phyloP scores from a whole-genome alignment of 2,888 invertebrate genomes.

The Tridacna gigas region DNA sequence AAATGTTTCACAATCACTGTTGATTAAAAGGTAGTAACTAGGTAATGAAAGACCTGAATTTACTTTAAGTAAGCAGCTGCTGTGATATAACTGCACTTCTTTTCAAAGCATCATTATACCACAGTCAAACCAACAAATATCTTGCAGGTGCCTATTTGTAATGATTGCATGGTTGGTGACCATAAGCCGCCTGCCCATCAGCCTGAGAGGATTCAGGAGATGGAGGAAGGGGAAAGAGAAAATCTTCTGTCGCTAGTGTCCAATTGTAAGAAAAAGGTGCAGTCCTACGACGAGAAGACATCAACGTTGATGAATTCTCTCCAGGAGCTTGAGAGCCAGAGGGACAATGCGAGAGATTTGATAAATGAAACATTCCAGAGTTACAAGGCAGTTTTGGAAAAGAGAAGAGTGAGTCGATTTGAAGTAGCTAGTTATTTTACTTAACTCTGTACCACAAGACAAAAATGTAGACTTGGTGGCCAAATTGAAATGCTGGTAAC shows the following conservation, averaged over 20 bases:
- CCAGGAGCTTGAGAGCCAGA: conserved; percentile 94
- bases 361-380: conserved; percentile 87
- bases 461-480: too few species aligned
- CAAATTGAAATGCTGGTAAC: too few species aligned
- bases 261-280: conserved; percentile 91
- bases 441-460: too few species aligned
- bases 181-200: conserved; percentile 93
- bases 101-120: too few species aligned
- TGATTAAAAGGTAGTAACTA: too few species aligned
- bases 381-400: conserved; percentile 91
- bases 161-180: conserved; percentile 93
- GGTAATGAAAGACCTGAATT: too few species aligned
- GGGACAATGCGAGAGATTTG: conserved; percentile 93
- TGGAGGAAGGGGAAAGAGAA: conserved; percentile 91
- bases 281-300: conserved; percentile 91
- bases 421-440: neutral
- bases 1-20: too few species aligned
- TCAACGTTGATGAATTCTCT: conserved; percentile 91
- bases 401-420: conserved; percentile 86
- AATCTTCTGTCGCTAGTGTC: conserved; percentile 91
- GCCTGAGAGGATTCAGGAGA: conserved; percentile 92
- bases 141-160: conserved; percentile 92
- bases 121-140: too few species aligned
- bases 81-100: too few species aligned
- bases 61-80: too few species aligned